Evolutionary conservation across 2,797 vertebrate species (phyloP), one percentile per base, ranked within the genome.

Genomic region (Chiroxiphia lanceolata): DNA sequence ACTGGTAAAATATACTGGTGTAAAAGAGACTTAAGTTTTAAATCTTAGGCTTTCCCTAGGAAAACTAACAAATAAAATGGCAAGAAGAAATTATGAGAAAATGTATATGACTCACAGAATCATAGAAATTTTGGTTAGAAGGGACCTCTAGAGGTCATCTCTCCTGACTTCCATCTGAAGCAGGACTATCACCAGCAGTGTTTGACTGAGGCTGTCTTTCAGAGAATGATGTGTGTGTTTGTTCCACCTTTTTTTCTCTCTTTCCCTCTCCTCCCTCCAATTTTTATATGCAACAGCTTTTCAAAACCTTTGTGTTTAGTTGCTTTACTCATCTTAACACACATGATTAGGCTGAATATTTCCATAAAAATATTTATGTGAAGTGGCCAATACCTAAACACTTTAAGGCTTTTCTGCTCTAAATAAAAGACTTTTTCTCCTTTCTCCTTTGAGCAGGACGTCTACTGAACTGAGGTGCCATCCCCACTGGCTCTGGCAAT

Each of bases 141-240:
- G 90, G 96, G 95, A 95, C 95, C 93, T 93, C 93, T 96, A 96
- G 95, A 97, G 95, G 95, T 95, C 86, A 74, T 82, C 83, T 56
- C 70, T 44, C 68, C 86, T 0, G 77, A 91, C 61, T 93, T 42
- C 57, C 80, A 10, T 68, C 63, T 71, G 57, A 95, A 92, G 29
- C 60, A 87, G 36, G 40, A 60, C 70, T 89, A 36, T 82, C 36
- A 75, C 60, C 54, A 75, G n/a, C 23, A 79, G 38, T 22, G 26
- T 36, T 87, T 90, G n/a, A 45, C 47, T 51, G 23, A 70, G 36
- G 5, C 18, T 93, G 14, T 72, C 11, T 87, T 94, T 88, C 69
- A 78, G 40, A 11, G 2, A n/a, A 69, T 34, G 31, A n/a, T 27
- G 33, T 54, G 3, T 51, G 25, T 69, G 15, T 42, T 71, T 87